Percentiles rank a stretch among this genome's conserved stretches.
Conservation (phyloP, 2,113 vertebrate genomes). For the Bos indicus region DNA sequence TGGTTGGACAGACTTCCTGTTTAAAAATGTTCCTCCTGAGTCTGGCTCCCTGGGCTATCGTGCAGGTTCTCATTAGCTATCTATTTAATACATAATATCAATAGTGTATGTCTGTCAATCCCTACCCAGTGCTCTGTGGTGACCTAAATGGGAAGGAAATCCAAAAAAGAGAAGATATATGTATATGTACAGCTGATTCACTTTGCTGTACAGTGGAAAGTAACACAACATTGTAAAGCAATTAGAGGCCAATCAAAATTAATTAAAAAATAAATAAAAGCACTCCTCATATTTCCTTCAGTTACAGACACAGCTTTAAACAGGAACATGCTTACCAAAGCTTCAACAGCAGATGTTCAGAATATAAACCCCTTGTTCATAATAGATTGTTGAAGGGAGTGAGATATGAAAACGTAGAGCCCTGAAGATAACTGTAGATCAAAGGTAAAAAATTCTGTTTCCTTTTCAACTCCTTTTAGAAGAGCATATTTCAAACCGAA, state of each 20-base stretch:
- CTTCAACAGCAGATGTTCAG: constrained; percentile 22
- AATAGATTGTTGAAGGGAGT: constrained; percentile 44
- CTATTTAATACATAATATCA: not conserved
- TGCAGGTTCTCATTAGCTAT: not conserved
- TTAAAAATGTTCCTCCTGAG: constrained; percentile 13
- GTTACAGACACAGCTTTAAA: not conserved
- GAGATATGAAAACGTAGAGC: not conserved
- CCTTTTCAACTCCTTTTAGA: not conserved
- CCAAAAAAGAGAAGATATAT: not conserved
- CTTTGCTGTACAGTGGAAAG: not conserved
- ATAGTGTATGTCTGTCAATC: not conserved
- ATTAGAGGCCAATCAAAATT: not conserved
- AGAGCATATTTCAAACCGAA: constrained; percentile 29
- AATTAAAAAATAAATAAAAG: not conserved
- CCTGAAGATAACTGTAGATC: not conserved
- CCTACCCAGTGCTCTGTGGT: not conserved
- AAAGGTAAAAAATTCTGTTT: constrained; percentile 41
- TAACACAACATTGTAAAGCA: not conserved
- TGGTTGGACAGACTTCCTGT: constrained; percentile 11
- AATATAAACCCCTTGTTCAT: constrained; percentile 26
- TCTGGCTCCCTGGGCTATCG: not conserved
- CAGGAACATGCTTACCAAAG: not conserved
- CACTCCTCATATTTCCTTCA: constrained; percentile 35
- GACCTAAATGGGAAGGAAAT: not conserved
- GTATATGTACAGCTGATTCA: not conserved